phyloP scores from a whole-genome alignment of 2,797 vertebrate species.

The Tapera naevia region DNA sequence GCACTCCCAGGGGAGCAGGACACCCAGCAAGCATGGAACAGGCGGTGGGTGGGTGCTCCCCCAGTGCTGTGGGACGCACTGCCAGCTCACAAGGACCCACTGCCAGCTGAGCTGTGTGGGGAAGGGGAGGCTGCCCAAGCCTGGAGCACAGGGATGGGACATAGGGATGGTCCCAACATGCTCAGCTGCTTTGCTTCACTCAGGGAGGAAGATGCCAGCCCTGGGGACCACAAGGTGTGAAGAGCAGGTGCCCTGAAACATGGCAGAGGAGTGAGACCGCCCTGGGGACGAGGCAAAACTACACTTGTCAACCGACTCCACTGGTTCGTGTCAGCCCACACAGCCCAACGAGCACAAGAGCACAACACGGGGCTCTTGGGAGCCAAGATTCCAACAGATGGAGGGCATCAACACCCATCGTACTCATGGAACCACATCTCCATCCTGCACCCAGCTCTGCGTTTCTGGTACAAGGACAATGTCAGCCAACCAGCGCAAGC shows the following conservation, averaged over 20 bases:
- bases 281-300: background rate
- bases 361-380: background rate
- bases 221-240: background rate
- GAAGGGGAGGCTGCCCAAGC: background rate
- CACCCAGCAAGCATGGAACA: background rate
- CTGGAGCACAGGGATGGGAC: accelerated
- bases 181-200: background rate
- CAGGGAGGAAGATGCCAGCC: background rate
- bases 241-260: background rate
- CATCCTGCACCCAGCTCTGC: background rate
- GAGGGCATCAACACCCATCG: background rate
- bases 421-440: background rate
- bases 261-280: background rate
- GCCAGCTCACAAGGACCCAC: background rate
- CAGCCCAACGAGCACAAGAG: background rate
- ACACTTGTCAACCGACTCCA: background rate
- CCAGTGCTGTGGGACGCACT: background rate
- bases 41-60: accelerated
- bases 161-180: background rate
- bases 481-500: no score
- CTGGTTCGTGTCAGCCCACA: background rate
- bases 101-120: background rate
- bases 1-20: background rate
- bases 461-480: background rate
- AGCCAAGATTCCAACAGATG: accelerated